These are phyloP conservation scores for Lagria hirta DNA, from an alignment of 2,888 invertebrate genomes.

Conservation along the genomic window DNA sequence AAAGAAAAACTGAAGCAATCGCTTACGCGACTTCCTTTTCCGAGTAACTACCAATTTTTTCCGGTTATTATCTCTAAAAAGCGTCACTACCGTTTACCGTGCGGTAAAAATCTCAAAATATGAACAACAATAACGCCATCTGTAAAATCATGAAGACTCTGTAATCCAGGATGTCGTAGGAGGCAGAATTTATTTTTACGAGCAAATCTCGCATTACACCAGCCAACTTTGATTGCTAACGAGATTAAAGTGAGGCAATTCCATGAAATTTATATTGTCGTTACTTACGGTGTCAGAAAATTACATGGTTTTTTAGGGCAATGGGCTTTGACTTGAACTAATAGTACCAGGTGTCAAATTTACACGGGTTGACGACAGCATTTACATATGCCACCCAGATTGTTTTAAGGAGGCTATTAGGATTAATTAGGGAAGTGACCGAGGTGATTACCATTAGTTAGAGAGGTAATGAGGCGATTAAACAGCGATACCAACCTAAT, in stretches of 20 bases:
- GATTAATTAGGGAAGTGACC: conserved; percentile 40
- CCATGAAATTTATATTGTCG: conserved; percentile 6
- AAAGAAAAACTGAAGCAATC: neutral
- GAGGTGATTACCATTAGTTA: conserved; percentile 38
- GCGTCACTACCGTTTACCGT: neutral
- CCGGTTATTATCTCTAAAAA: neutral
- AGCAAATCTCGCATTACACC: conserved; percentile 15
- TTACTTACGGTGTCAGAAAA: too few relatives aligned
- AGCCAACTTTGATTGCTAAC: conserved; percentile 4
- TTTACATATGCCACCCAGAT: conserved; percentile 42
- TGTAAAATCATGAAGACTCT: neutral
- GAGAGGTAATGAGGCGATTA: conserved; percentile 29
- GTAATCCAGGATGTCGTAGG: conserved; percentile 7
- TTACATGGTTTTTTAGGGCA: neutral
- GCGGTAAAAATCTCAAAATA: neutral
- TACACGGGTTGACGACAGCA: conserved; percentile 19
- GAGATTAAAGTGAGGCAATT: conserved; percentile 11
- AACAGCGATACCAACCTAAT: conserved; percentile 32
- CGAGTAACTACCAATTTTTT: neutral
- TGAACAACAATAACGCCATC: neutral
- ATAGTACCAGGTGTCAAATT: conserved; percentile 23
- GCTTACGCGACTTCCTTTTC: conserved; percentile 2
- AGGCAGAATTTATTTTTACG: conserved; percentile 12
- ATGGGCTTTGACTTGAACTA: conserved; percentile 12
- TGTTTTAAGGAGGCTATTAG: conserved; percentile 35